These are phyloP conservation scores for Peribatodes rhomboidaria DNA, from an alignment of 2,888 invertebrate genomes.

Conservation along the genomic window DNA sequence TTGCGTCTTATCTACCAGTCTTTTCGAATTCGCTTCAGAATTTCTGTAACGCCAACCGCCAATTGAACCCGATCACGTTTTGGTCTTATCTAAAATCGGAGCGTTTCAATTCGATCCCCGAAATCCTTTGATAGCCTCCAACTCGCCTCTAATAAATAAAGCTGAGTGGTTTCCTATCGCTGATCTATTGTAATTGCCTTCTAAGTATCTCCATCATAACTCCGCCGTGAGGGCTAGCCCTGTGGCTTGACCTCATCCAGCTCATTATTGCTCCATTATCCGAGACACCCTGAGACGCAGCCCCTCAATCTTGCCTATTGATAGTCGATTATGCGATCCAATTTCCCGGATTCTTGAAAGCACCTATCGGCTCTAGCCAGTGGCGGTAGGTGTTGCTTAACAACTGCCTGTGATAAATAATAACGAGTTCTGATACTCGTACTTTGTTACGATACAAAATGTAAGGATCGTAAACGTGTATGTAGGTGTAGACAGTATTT, in stretches of 20 bases:
- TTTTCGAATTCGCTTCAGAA: conserved; percentile 19
- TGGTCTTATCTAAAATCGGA: conserved; percentile 33
- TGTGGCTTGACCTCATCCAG: conserved; percentile 36
- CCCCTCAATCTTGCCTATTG: conserved; percentile 41
- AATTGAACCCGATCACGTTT: conserved; percentile 37
- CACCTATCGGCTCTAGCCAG: conserved; percentile 16
- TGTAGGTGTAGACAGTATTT: conserved; percentile 55
- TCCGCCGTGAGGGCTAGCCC: conserved; percentile 31
- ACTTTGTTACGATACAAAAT: conserved; percentile 51
- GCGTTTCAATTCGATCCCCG: conserved; percentile 37
- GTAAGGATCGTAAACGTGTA: conserved; percentile 60
- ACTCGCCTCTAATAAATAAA: conserved; percentile 37
- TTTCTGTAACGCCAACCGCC: conserved; percentile 19
- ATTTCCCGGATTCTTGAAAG: conserved; percentile 34
- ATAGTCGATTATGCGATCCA: conserved; percentile 42
- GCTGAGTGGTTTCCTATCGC: conserved; percentile 28
- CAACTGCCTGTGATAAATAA: conserved; percentile 38
- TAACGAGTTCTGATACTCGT: conserved; percentile 36
- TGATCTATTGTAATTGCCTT: conserved; percentile 44
- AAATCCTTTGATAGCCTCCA: conserved; percentile 36
- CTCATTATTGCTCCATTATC: conserved; percentile 45
- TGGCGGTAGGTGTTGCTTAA: background rate
- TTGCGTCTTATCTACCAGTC: conserved; percentile 15
- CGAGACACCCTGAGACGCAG: conserved; percentile 30
- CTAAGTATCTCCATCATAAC: conserved; percentile 44